Evolutionary conservation across 1,140 invertebrate species (phyloP).

Genomic region (Zaprionus lachaisei): DNA sequence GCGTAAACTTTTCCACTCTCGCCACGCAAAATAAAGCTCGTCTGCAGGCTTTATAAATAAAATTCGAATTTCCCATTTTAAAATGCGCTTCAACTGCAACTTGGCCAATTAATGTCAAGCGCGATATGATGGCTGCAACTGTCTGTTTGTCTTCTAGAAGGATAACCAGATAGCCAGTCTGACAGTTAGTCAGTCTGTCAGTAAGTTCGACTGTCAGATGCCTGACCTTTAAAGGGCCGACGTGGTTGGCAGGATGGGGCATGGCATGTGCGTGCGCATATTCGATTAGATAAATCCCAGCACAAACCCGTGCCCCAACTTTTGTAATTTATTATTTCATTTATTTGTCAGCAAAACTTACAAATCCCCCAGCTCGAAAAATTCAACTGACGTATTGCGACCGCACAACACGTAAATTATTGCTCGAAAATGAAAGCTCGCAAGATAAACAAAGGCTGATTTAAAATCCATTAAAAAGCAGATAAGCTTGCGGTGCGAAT

Average conservation of each 20-base stretch:
- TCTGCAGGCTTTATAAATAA: conserved; percentile 43
- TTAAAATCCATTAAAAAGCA: conserved; percentile 50
- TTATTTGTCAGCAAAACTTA: conserved; percentile 76
- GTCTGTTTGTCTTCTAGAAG: not conserved
- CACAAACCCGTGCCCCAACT: conserved; percentile 50
- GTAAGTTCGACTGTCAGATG: not conserved
- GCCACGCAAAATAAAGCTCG: conserved; percentile 17
- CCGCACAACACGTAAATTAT: conserved; percentile 66
- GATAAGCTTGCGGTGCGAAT: conserved; percentile 13
- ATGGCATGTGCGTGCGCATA: conserved; percentile 52
- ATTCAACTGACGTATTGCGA: conserved; percentile 52
- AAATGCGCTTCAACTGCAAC: conserved; percentile 29
- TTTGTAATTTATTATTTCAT: conserved; percentile 77
- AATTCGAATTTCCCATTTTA: conserved; percentile 34
- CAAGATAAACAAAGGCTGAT: conserved; percentile 58
- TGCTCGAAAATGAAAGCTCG: conserved; percentile 62
- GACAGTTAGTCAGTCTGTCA: conserved; percentile 1
- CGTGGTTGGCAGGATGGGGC: not conserved
- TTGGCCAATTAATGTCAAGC: conserved; percentile 71
- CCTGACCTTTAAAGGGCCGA: conserved; percentile 1
- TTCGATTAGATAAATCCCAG: conserved; percentile 74
- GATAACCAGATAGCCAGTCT: not conserved
- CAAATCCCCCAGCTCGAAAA: conserved; percentile 47
- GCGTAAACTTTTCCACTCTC: conserved; percentile 61
- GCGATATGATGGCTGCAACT: conserved; percentile 30